A percentile compares a stretch with the other conserved stretches of the same genome.
These are phyloP conservation scores for Sylvilagus floridanus DNA, from an alignment of 2,797 vertebrate species.

Conservation along the genomic window DNA sequence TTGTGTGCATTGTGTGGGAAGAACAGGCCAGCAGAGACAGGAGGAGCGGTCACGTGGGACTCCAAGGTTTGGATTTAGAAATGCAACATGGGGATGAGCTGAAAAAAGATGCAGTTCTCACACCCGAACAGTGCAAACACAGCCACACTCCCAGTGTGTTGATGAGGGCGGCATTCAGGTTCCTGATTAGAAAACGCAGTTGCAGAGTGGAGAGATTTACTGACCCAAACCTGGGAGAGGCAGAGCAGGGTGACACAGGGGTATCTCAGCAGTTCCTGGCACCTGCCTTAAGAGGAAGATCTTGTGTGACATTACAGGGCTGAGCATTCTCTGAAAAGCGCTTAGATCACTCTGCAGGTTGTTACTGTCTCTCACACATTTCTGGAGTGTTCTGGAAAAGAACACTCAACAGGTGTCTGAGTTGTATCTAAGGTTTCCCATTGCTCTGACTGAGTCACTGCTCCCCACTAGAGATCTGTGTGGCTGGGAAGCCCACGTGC, in stretches of 20 bases:
- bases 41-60: neutral
- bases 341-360: too few species aligned
- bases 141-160: fast-evolving
- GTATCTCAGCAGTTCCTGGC: fast-evolving
- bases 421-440: too few species aligned
- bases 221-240: neutral
- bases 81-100: fast-evolving
- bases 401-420: too few species aligned
- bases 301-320: fast-evolving
- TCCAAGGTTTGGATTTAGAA: neutral
- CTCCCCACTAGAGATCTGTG: too few species aligned
- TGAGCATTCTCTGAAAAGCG: too few species aligned
- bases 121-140: fast-evolving
- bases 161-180: fast-evolving
- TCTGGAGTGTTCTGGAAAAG: too few species aligned
- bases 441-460: neutral
- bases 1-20: neutral
- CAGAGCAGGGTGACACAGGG: fast-evolving
- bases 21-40: fast-evolving
- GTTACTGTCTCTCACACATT: too few species aligned
- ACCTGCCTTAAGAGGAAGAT: fast-evolving
- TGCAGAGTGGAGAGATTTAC: neutral
- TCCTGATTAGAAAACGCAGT: fast-evolving
- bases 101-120: neutral
- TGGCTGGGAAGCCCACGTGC: neutral